A percentile compares a stretch with the other conserved stretches of the same genome.
Conservation (phyloP, 2,888 invertebrate genomes). For the Pseudanteris insignis region DNA sequence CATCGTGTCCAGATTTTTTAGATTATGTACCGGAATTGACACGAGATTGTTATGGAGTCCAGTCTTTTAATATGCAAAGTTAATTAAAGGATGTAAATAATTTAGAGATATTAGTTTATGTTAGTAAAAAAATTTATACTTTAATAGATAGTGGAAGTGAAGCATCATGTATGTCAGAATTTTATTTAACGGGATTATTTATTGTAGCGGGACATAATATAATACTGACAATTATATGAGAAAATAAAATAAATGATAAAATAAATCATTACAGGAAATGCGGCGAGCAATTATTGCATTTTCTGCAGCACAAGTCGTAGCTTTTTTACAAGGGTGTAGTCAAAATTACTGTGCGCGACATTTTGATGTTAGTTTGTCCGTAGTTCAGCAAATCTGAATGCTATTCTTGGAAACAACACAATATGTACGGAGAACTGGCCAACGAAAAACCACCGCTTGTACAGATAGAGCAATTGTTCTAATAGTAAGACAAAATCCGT, state of each 20-base stretch:
- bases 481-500: neutral
- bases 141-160: constrained; percentile 25
- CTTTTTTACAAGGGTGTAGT: neutral
- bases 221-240: no score
- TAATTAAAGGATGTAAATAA: neutral
- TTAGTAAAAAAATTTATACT: constrained; percentile 4
- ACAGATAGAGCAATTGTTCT: constrained; percentile 1
- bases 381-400: neutral
- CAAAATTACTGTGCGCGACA: neutral
- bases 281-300: neutral
- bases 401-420: neutral
- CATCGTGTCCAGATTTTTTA: constrained; percentile 28
- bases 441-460: constrained; percentile 1
- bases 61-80: neutral
- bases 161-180: constrained; percentile 24
- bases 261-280: no score
- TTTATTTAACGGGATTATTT: no score
- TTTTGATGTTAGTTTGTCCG: neutral
- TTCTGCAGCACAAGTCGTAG: neutral
- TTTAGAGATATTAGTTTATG: constrained; percentile 7
- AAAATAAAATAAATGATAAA: no score
- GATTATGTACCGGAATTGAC: constrained; percentile 21
- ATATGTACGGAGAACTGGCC: neutral
- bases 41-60: neutral
- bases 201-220: no score